Evolutionary conservation across 2,113 vertebrate genomes (phyloP).

Genomic region (Macrotis lagotis): DNA sequence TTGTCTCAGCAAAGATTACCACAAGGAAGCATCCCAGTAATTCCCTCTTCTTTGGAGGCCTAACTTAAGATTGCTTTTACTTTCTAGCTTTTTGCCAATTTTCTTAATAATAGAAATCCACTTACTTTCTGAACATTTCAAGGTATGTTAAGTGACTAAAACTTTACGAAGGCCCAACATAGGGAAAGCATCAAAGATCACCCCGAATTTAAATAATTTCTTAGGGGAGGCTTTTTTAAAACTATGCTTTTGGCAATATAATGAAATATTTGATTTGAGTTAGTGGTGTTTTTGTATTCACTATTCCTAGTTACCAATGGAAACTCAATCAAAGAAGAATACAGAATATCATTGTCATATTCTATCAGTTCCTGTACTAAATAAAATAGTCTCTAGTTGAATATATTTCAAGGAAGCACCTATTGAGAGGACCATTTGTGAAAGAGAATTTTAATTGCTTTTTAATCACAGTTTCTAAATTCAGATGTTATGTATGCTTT

Average conservation of each 20-base stretch:
- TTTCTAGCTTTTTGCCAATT: conserved; percentile 2
- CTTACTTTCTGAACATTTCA: conserved; percentile 3
- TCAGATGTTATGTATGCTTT: not conserved
- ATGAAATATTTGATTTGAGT: not conserved
- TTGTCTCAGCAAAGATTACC: conserved; percentile 39
- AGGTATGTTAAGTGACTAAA: not conserved
- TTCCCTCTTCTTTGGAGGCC: conserved; percentile 44
- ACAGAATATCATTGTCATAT: not conserved
- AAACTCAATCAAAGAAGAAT: not conserved
- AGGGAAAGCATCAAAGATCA: not conserved
- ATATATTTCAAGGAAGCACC: not conserved
- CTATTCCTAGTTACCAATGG: not conserved
- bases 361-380: not conserved
- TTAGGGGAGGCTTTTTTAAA: not conserved
- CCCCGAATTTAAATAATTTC: not conserved
- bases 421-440: not conserved
- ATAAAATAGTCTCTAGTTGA: not conserved
- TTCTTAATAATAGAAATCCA: not conserved
- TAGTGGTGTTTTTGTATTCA: not conserved
- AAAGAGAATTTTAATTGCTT: not conserved
- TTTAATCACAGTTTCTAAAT: not conserved
- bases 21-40: conserved; percentile 11
- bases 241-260: conserved; percentile 1
- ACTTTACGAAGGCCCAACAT: accelerated
- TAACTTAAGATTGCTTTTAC: conserved; percentile 56